Base-by-base conservation (phyloP, 92 coral and sea anemone species). In the Isaurus tuberculatus region DNA sequence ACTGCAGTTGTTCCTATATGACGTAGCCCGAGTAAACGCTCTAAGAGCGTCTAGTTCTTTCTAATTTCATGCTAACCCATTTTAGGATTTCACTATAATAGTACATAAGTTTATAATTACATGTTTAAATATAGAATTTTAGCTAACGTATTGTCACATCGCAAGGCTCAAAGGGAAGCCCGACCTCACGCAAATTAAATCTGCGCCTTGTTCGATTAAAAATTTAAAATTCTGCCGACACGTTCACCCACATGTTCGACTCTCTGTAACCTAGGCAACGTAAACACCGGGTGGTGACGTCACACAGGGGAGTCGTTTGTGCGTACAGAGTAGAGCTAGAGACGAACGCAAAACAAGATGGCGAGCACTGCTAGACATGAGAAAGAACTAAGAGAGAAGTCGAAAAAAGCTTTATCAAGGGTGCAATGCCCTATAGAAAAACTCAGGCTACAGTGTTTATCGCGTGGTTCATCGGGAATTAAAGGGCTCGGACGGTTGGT, bases 381-480 rank as follows among this genome's bases (percentile, higher is more conserved):
- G 60, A 78, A 87, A 70, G 95, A 96, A 90, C 69, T 96, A 92
- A 86, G 80, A 78, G 86, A 86, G 55, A 96, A 96, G 85, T 94
- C 96, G 66, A 92, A 92, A 82, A 88, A 84, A 84, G 89, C 92
- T 72, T 84, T 87, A 4, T 70, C 80, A 44, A 71, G 72, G 72
- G 46, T 90, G 15, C 88, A 85, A 33, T 91, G 92, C 58, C 99
- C 99, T 0, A 60, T 96, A 30, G 99, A 96, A 87, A 89, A 84
- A 66, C 75, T 96, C 37, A 84, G 99, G 64, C 88, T 96, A 31
- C 90, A 86, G 29, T 96, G 99, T 79, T 81, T 96, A 25, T 89
- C 96, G 63, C 92, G 99, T 25, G 99, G 99, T 85, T 94, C 99
- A 22, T 88, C 96, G 19, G 99, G 99, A 28, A 96, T 96, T 48